phyloP scores from a whole-genome alignment of 2,797 vertebrate species.

The Dryobates pubescens region DNA sequence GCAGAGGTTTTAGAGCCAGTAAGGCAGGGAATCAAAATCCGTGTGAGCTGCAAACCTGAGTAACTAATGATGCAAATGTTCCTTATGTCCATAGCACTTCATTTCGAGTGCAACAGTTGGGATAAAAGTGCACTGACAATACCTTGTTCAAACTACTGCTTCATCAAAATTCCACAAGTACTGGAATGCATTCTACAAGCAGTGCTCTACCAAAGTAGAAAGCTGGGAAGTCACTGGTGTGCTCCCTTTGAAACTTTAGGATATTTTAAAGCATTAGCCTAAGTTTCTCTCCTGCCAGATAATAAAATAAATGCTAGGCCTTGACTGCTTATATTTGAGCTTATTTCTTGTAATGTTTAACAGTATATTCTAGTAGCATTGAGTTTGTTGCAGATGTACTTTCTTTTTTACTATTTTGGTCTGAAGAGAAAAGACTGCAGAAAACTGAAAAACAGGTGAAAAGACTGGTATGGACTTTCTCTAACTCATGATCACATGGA shows the following conservation, averaged over 20 bases:
- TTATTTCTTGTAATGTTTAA: not conserved
- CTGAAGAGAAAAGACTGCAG: not conserved
- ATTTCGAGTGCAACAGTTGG: not conserved
- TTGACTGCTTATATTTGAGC: not conserved
- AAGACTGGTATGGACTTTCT: not conserved
- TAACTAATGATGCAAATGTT: not conserved
- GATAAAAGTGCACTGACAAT: not conserved
- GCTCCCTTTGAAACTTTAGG: not conserved
- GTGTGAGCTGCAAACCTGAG: not conserved
- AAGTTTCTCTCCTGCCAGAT: not conserved
- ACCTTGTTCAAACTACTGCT: not conserved
- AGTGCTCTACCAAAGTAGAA: not conserved
- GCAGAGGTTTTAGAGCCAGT: not conserved
- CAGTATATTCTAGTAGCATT: not conserved
- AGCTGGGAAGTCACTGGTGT: not conserved
- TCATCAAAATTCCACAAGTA: constrained; percentile 14
- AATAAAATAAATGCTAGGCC: not conserved
- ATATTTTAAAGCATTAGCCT: not conserved
- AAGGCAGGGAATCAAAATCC: not conserved
- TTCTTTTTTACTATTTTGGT: not conserved
- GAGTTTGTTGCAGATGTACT: not conserved
- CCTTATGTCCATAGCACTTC: not conserved
- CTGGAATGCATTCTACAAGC: not conserved
- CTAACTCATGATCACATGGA: not conserved
- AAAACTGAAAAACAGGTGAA: not conserved